Percentiles rank a stretch among this genome's conserved stretches.
These are phyloP conservation scores for Autographa pulchrina DNA, from an alignment of 2,888 invertebrate species.

Conservation along the genomic window DNA sequence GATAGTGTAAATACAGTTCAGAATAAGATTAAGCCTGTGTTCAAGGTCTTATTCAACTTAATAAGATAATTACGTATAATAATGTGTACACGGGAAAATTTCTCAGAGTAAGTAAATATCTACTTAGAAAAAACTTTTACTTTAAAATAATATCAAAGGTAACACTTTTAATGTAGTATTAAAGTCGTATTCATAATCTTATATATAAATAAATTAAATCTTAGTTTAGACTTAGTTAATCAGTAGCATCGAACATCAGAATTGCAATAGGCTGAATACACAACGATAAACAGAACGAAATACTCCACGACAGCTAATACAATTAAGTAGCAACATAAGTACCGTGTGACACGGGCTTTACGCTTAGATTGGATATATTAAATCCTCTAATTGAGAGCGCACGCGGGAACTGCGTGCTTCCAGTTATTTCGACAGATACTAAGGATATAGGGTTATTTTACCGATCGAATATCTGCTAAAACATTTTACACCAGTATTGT, in stretches of 20 bases:
- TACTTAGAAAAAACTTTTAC: too few species aligned
- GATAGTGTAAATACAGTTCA: too few species aligned
- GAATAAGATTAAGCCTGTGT: too few species aligned
- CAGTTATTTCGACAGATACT: slow-evolving; percentile 34
- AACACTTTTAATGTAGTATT: too few species aligned
- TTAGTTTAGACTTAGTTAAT: too few species aligned
- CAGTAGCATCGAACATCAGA: neutral
- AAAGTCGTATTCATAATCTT: too few species aligned
- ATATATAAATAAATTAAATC: too few species aligned
- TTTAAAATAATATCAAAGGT: too few species aligned
- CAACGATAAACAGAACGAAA: neutral
- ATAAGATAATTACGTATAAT: too few species aligned
- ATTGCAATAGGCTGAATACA: neutral
- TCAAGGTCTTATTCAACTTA: too few species aligned
- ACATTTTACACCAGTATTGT: neutral
- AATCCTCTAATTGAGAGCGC: slow-evolving; percentile 39
- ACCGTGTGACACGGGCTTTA: slow-evolving; percentile 7
- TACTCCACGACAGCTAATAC: slow-evolving; percentile 10
- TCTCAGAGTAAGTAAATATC: too few species aligned
- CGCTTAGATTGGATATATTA: slow-evolving; percentile 41
- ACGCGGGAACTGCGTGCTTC: slow-evolving; percentile 23
- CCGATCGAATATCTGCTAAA: slow-evolving; percentile 12
- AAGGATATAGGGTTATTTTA: slow-evolving; percentile 11
- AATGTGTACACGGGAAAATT: too few species aligned
- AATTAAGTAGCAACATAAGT: slow-evolving; percentile 29